phyloP scores from a whole-genome alignment of 2,888 invertebrate genomes.

The Sicus ferrugineus region DNA sequence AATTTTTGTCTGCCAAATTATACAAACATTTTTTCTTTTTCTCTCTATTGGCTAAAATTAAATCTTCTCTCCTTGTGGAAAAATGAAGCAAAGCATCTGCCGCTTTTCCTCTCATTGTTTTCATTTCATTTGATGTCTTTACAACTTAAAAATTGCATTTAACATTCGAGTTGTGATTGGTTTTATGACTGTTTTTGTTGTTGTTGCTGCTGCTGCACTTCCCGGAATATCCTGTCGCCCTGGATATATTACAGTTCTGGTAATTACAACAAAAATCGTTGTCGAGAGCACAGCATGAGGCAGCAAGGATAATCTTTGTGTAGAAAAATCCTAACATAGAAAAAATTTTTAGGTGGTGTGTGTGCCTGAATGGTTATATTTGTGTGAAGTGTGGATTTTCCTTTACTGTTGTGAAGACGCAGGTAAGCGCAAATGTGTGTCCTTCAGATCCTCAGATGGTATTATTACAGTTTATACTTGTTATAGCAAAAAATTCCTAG shows the following conservation, averaged over 20 bases:
- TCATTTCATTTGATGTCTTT: not conserved
- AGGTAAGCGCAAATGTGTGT: slow-evolving; percentile 8
- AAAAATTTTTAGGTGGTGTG: not conserved
- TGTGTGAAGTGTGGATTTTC: not conserved
- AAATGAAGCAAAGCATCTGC: slow-evolving; percentile 29
- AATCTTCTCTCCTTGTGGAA: slow-evolving; percentile 4
- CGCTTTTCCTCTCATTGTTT: not conserved
- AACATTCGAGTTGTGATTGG: not conserved
- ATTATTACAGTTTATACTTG: not conserved
- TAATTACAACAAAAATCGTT: slow-evolving; percentile 21
- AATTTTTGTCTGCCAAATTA: no score
- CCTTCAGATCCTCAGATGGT: slow-evolving; percentile 12
- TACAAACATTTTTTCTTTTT: no score
- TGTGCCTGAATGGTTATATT: not conserved
- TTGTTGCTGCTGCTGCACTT: slow-evolving; percentile 5
- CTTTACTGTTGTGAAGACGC: not conserved
- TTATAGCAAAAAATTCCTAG: not conserved
- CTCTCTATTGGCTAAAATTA: no score
- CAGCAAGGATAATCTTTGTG: slow-evolving; percentile 14
- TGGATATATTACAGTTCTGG: slow-evolving; percentile 19
- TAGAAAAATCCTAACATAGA: not conserved
- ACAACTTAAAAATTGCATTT: not conserved
- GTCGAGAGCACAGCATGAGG: slow-evolving; percentile 8
- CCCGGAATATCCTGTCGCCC: slow-evolving; percentile 8
- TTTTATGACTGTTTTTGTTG: not conserved